These are phyloP conservation scores for Amiota mariae DNA, from an alignment of 2,888 invertebrate species.

Conservation along the genomic window DNA sequence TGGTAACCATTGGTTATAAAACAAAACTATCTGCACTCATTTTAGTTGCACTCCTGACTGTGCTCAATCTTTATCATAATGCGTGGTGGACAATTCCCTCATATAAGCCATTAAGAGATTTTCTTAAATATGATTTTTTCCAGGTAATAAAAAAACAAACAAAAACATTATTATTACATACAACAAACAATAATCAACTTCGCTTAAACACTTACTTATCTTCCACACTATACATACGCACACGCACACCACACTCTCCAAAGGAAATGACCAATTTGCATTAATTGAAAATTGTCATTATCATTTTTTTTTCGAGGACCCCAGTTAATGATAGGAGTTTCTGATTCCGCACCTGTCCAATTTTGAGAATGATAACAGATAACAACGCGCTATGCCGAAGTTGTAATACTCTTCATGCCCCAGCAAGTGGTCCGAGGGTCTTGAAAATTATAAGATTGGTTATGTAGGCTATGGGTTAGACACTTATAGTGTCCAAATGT, in stretches of 20 bases:
- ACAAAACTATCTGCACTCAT: constrained; percentile 97
- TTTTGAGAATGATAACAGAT: no score
- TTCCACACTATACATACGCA: neutral
- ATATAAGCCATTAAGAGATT: constrained; percentile 97
- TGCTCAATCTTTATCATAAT: constrained; percentile 97
- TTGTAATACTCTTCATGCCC: no score
- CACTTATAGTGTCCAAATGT: no score
- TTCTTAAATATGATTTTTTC: constrained; percentile 99
- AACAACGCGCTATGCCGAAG: no score
- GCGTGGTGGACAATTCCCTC: constrained; percentile 98
- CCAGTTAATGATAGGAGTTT: no score
- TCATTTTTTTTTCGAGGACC: no score
- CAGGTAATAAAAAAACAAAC: constrained; percentile 80
- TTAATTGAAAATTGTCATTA: no score
- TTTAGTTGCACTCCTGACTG: constrained; percentile 89
- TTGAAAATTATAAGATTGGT: no score
- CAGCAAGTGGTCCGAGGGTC: no score
- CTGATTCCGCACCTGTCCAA: no score
- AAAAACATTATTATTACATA: neutral
- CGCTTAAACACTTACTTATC: neutral
- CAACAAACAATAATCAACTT: neutral
- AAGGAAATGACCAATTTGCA: no score
- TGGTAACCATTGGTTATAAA: constrained; percentile 98
- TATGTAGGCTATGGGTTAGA: no score
- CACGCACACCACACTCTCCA: neutral